Conservation (phyloP, 2,797 vertebrate genomes). For the Thalassophryne amazonica region DNA sequence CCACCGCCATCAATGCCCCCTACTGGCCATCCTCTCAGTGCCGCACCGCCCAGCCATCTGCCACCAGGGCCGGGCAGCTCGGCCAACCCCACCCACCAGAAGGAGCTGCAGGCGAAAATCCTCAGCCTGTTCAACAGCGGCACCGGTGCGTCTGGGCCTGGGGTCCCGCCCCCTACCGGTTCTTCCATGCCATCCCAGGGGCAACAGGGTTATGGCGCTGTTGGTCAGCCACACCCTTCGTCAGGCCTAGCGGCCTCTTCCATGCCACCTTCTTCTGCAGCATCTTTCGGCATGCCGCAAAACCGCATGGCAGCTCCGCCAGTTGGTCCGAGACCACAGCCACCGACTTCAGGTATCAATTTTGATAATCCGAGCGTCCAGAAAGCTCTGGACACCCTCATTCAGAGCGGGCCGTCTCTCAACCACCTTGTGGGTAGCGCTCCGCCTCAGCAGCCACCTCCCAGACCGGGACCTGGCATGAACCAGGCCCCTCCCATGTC, state of each 20-base stretch:
- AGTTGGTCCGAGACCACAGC: slow-evolving; percentile 72
- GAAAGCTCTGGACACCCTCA: slow-evolving; percentile 96
- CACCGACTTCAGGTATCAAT: slow-evolving; percentile 85
- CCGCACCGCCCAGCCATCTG: slow-evolving; percentile 47
- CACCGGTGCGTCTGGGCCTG: slow-evolving; percentile 13
- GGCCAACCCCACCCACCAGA: slow-evolving; percentile 76
- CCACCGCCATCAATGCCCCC: too few species aligned
- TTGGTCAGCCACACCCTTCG: too few species aligned
- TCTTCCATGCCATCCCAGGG: slow-evolving; percentile 40
- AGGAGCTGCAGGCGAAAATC: slow-evolving; percentile 98
- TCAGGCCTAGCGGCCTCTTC: slow-evolving; percentile 18
- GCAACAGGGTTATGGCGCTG: too few species aligned
- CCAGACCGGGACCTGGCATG: slow-evolving; percentile 66
- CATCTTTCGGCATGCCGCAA: slow-evolving; percentile 70
- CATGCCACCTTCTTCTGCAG: slow-evolving; percentile 19
- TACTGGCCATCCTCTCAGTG: slow-evolving; percentile 32
- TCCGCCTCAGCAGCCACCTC: slow-evolving; percentile 46
- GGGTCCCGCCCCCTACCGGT: not conserved
- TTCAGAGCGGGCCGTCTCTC: slow-evolving; percentile 93
- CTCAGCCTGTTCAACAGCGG: slow-evolving; percentile 96
- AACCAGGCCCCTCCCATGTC: slow-evolving; percentile 77
- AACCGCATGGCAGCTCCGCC: slow-evolving; percentile 73
- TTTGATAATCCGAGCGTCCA: slow-evolving; percentile 98
- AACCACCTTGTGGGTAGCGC: slow-evolving; percentile 87
- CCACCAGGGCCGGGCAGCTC: slow-evolving; percentile 55